A percentile compares a stretch with the other conserved stretches of the same genome.
These are phyloP conservation scores for Xanthia icteritia DNA, from an alignment of 2,888 invertebrate species.

Conservation along the genomic window DNA sequence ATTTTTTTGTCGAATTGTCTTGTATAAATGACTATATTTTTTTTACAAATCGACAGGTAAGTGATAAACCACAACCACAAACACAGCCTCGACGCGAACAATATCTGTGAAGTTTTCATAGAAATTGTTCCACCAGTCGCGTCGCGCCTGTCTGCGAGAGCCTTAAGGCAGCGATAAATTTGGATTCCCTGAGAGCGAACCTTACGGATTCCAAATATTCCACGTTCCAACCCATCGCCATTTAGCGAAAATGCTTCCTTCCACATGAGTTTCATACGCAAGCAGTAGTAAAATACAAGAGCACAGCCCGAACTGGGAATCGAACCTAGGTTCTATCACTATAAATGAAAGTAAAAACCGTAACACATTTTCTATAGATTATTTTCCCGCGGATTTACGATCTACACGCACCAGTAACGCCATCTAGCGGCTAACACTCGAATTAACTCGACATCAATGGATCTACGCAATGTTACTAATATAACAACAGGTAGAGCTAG, in stretches of 20 bases:
- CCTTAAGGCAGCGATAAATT: background rate
- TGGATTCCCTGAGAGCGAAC: background rate
- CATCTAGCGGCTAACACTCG: conserved; percentile 51
- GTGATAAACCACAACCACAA: background rate
- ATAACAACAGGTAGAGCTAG: conserved; percentile 63
- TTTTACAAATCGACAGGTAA: background rate
- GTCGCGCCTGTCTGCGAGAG: too few species aligned
- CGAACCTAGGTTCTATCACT: background rate
- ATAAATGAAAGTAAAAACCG: background rate
- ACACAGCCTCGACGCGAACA: too few species aligned
- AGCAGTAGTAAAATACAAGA: background rate
- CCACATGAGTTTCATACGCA: background rate
- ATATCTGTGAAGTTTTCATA: too few species aligned
- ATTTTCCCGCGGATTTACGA: conserved; percentile 19
- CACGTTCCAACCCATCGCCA: background rate
- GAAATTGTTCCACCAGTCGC: too few species aligned
- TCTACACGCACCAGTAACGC: conserved; percentile 34
- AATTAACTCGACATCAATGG: conserved; percentile 30
- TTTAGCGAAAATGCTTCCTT: background rate
- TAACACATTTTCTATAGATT: background rate
- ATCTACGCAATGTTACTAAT: conserved; percentile 32
- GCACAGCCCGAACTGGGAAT: background rate
- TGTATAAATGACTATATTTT: background rate
- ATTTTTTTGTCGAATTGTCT: background rate
- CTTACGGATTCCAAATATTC: background rate